Evolutionary conservation across 2,113 vertebrate species (phyloP).

Genomic region (Gallinago jamesoni): DNA sequence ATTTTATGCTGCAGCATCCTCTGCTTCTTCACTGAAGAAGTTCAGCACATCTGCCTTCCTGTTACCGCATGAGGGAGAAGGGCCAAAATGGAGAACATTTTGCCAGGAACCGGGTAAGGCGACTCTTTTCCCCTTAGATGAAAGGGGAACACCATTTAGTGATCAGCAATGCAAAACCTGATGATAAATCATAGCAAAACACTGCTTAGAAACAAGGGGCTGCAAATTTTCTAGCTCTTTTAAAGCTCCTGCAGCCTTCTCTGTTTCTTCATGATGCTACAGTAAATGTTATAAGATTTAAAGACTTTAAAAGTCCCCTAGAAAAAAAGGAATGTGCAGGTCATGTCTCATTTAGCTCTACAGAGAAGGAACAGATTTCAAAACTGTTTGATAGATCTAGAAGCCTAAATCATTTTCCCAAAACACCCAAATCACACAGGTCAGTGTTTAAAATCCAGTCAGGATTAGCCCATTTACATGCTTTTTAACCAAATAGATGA

Average conservation of each 20-base stretch:
- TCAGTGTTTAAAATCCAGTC: background rate
- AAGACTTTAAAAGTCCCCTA: background rate
- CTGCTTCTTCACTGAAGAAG: background rate
- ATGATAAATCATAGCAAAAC: background rate
- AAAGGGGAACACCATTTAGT: background rate
- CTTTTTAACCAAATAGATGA: background rate
- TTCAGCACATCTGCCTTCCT: background rate
- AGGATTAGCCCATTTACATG: background rate
- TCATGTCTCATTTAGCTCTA: background rate
- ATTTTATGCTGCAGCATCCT: slow-evolving; percentile 2
- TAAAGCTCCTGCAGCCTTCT: background rate
- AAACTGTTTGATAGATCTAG: background rate
- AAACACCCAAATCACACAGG: background rate
- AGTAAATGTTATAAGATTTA: background rate
- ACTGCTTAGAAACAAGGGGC: background rate
- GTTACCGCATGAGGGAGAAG: rapidly evolving
- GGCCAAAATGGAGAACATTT: background rate
- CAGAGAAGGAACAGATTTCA: background rate
- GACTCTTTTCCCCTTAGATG: too few species aligned
- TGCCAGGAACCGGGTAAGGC: background rate
- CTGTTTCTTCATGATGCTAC: background rate
- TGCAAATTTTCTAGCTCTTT: background rate
- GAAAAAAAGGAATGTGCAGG: background rate
- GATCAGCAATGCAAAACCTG: background rate
- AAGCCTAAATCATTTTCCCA: background rate